Conservation (phyloP, 2,888 invertebrate species). For the Tachystola acroxantha region DNA sequence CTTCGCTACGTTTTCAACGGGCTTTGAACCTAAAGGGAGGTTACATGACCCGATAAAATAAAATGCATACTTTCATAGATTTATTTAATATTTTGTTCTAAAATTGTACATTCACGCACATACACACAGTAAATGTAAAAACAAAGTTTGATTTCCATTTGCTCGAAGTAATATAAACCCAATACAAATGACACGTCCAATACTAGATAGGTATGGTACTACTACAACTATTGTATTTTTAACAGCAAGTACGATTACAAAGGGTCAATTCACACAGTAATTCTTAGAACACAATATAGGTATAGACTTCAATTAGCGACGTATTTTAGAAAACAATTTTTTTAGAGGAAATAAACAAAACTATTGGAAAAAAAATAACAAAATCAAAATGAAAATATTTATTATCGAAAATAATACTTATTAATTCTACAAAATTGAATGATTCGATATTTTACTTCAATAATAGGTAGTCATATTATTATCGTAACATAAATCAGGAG, state of each 20-base stretch:
- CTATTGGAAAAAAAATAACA: constrained; percentile 8
- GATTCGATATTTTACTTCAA: constrained; percentile 42
- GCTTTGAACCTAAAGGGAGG: no score
- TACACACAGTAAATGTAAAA: constrained; percentile 63
- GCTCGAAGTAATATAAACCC: constrained; percentile 23
- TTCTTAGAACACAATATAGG: constrained; percentile 2
- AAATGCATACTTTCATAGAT: constrained; percentile 24
- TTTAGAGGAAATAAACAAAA: no score
- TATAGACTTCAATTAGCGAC: constrained; percentile 1
- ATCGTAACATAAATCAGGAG: constrained; percentile 49
- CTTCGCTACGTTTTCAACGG: no score
- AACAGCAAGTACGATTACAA: constrained; percentile 22
- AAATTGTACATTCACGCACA: constrained; percentile 75
- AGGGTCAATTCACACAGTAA: constrained; percentile 6
- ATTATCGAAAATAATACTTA: constrained; percentile 72
- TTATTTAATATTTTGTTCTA: constrained; percentile 63
- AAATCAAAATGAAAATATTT: constrained; percentile 42
- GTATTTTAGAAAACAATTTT: background rate
- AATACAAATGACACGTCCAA: constrained; percentile 46
- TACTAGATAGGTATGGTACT: no score
- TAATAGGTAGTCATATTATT: constrained; percentile 2
- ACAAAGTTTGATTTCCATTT: constrained; percentile 41
- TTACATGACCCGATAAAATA: no score
- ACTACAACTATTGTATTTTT: constrained; percentile 7
- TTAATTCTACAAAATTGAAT: constrained; percentile 61